Conservation (phyloP, 2,113 vertebrate species). For the Stictonetta naevosa region DNA sequence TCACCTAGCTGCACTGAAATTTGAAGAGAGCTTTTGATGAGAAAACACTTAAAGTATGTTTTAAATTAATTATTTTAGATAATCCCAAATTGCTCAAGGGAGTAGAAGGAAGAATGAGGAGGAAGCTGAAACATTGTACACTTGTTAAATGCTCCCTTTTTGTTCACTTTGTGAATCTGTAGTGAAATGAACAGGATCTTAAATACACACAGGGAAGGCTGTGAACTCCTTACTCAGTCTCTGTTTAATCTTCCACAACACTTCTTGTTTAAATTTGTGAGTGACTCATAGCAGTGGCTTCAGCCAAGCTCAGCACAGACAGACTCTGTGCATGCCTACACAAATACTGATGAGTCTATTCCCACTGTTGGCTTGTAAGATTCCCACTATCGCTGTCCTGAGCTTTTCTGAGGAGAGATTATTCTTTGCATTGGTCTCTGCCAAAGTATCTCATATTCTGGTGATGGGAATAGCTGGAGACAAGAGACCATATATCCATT, state of each 20-base stretch:
- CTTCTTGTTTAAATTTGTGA: constrained; percentile 47
- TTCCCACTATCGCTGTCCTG: constrained; percentile 35
- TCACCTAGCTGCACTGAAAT: neutral
- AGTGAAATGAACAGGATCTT: constrained; percentile 33
- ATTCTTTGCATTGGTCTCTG: neutral
- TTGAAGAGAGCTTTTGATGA: neutral
- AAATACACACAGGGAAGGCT: neutral
- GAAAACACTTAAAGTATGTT: neutral
- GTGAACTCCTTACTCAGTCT: neutral
- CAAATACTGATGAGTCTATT: constrained; percentile 31
- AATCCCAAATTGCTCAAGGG: neutral
- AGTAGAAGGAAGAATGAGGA: neutral
- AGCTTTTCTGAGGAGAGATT: constrained; percentile 6
- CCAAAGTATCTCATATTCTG: neutral
- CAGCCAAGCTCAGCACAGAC: constrained; percentile 60
- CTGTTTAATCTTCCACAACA: constrained; percentile 48
- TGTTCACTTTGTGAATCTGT: neutral
- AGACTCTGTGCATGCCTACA: neutral
- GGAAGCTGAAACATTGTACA: neutral
- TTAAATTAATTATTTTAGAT: neutral
- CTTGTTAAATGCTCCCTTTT: constrained; percentile 11
- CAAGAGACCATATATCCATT: neutral
- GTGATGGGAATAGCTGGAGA: neutral
- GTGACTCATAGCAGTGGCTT: constrained; percentile 39
- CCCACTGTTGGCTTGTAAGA: constrained; percentile 22